Percentiles rank a stretch among this genome's conserved stretches.
Evolutionary conservation across 2,797 vertebrate species (phyloP).

Genomic region (Pagetopsis macropterus): DNA sequence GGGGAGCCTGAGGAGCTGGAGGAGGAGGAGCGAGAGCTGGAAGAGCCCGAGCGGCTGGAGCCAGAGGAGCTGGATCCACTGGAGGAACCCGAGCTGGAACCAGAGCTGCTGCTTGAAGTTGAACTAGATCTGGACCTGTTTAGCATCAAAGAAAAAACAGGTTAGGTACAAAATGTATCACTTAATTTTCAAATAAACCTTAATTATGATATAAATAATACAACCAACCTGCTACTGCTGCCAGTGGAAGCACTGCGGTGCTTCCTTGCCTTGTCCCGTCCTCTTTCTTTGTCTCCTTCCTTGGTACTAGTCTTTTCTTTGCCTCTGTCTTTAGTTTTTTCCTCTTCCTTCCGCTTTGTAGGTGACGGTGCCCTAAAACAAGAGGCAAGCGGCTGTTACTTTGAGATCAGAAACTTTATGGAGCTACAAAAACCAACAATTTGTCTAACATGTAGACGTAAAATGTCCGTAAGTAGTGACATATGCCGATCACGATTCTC

Average conservation of each 20-base stretch:
- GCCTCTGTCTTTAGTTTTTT: constrained; percentile 91
- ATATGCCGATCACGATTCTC: not conserved
- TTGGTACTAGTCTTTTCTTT: constrained; percentile 92
- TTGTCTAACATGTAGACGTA: not conserved
- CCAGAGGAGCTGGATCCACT: constrained; percentile 97
- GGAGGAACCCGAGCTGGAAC: constrained; percentile 95
- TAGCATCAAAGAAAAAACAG: not conserved
- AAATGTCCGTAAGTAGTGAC: not conserved
- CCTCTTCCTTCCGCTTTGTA: constrained; percentile 95
- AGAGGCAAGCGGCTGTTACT: not conserved
- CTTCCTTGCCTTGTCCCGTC: constrained; percentile 92
- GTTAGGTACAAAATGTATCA: not conserved
- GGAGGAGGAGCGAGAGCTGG: constrained; percentile 93
- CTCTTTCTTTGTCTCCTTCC: constrained; percentile 93
- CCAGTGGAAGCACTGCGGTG: constrained; percentile 94
- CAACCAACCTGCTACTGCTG: constrained; percentile 91
- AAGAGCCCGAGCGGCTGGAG: constrained; percentile 93
- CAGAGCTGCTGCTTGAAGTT: constrained; percentile 94
- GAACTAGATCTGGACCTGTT: constrained; percentile 88
- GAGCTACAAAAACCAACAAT: not conserved
- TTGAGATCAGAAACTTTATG: not conserved
- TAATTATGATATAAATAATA: not conserved
- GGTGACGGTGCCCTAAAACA: constrained; percentile 93
- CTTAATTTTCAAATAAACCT: not conserved
- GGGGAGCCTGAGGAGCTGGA: constrained; percentile 95